These are phyloP conservation scores for Hirtodrosophila cameraria DNA, from an alignment of 2,888 invertebrate genomes.

Conservation along the genomic window DNA sequence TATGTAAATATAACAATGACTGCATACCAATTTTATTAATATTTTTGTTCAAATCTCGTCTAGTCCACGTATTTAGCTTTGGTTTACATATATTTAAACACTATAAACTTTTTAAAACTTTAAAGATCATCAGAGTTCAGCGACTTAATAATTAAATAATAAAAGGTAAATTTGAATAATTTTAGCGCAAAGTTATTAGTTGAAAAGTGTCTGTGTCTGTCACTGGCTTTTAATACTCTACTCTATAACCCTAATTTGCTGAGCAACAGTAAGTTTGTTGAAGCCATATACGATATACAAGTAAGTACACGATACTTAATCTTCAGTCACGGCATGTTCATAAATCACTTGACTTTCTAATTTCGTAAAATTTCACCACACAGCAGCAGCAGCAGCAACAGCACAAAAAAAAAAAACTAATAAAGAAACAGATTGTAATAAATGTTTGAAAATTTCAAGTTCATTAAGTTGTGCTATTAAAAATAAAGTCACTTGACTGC, in stretches of 20 bases:
- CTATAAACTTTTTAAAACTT: too few species aligned
- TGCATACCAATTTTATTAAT: too few species aligned
- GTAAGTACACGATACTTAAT: conserved; percentile 31
- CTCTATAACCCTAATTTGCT: conserved; percentile 16
- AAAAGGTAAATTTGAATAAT: too few species aligned
- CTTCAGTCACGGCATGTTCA: conserved; percentile 60
- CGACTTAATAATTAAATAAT: too few species aligned
- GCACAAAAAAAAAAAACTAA: conserved; percentile 1
- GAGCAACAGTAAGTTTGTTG: conserved; percentile 3
- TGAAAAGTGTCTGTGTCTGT: too few species aligned
- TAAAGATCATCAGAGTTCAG: too few species aligned
- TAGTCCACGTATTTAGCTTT: too few species aligned
- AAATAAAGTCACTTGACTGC: conserved; percentile 80
- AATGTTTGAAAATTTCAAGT: conserved; percentile 75
- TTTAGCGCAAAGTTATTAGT: too few species aligned
- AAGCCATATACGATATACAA: conserved; percentile 1
- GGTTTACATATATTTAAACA: too few species aligned
- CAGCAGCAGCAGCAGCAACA: conserved; percentile 8
- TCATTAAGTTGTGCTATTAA: conserved; percentile 81
- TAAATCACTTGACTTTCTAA: conserved; percentile 77
- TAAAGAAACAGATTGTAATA: conserved; percentile 58
- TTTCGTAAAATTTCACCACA: conserved; percentile 55
- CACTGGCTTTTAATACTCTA: background rate
- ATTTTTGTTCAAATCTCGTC: too few species aligned
- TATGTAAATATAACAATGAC: too few species aligned